Percentiles rank a stretch among this genome's conserved stretches.
Conservation (phyloP, 30 jellyfish, hydroid and myxozoan species). For the Haliclystus octoradiatus region DNA sequence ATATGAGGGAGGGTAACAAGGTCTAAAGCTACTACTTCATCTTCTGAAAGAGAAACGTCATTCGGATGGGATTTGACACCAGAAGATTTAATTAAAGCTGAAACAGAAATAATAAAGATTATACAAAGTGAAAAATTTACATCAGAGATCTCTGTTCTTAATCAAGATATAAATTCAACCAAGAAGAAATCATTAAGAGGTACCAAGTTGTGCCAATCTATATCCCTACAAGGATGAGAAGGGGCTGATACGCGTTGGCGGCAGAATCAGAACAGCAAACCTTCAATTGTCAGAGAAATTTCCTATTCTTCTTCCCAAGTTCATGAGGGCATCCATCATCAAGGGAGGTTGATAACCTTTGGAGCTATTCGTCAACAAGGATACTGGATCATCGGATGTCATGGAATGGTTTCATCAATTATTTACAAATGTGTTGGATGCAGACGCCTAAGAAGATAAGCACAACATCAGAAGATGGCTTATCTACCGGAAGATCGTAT, state of each 20-base stretch:
- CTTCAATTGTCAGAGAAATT: too few relatives aligned
- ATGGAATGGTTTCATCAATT: conserved; percentile 6
- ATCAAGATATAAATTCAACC: too few relatives aligned
- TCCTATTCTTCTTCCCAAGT: conserved; percentile 25
- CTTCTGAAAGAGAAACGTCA: neutral
- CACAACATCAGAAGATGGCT: conserved; percentile 35
- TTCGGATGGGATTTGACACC: neutral
- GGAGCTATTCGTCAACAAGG: conserved; percentile 27
- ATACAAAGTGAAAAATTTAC: neutral
- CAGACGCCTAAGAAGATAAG: conserved; percentile 10
- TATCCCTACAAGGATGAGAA: conserved; percentile 14
- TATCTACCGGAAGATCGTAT: conserved; percentile 42
- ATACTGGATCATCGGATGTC: conserved; percentile 34
- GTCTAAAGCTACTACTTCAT: too few relatives aligned
- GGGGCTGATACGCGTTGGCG: conserved; percentile 44
- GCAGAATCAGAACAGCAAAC: conserved; percentile 20
- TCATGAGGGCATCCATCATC: conserved; percentile 16
- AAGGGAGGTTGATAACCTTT: conserved; percentile 10
- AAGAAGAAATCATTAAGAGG: neutral
- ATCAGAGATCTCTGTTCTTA: too few relatives aligned
- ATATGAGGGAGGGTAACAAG: too few relatives aligned
- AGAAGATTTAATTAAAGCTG: neutral
- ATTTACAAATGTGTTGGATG: conserved; percentile 33
- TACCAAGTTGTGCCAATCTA: neutral
- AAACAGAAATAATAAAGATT: too few relatives aligned